phyloP scores from a whole-genome alignment of 1,140 invertebrate genomes.

The Tetraneura akinire region DNA sequence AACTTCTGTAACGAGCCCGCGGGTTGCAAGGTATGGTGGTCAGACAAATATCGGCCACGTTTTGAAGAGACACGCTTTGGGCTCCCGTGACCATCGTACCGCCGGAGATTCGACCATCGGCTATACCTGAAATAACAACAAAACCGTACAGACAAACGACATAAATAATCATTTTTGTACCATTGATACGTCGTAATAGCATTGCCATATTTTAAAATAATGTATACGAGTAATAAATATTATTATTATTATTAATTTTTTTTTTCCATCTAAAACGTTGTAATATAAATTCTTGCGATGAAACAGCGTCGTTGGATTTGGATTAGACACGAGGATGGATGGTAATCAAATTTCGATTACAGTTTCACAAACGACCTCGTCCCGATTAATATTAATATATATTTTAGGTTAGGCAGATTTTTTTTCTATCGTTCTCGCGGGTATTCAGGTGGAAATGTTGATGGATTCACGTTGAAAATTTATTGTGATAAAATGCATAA shows the following conservation, averaged over 20 bases:
- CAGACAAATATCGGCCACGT: constrained; percentile 54
- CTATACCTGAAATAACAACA: not conserved
- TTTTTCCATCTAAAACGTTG: not conserved
- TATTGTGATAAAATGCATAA: not conserved
- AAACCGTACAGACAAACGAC: not conserved
- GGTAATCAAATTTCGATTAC: not conserved
- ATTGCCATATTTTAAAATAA: not conserved
- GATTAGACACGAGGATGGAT: constrained; percentile 1
- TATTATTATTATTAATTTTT: not conserved
- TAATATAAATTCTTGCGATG: not conserved
- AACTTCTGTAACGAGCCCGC: constrained; percentile 63
- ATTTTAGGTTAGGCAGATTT: no score
- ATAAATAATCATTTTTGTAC: no score
- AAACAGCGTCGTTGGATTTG: not conserved
- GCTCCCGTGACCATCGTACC: constrained; percentile 47
- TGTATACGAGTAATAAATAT: no score
- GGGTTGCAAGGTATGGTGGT: constrained; percentile 50
- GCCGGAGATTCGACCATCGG: not conserved
- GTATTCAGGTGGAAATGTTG: constrained; percentile 1
- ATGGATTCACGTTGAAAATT: not conserved
- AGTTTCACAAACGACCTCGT: constrained; percentile 17
- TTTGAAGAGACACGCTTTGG: constrained; percentile 50
- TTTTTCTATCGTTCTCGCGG: not conserved
- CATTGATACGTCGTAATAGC: not conserved
- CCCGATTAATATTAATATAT: constrained; percentile 8